Percentiles rank a stretch among this genome's conserved stretches.
Conservation (phyloP, 2,113 vertebrate genomes). For the Mungos mungo region DNA sequence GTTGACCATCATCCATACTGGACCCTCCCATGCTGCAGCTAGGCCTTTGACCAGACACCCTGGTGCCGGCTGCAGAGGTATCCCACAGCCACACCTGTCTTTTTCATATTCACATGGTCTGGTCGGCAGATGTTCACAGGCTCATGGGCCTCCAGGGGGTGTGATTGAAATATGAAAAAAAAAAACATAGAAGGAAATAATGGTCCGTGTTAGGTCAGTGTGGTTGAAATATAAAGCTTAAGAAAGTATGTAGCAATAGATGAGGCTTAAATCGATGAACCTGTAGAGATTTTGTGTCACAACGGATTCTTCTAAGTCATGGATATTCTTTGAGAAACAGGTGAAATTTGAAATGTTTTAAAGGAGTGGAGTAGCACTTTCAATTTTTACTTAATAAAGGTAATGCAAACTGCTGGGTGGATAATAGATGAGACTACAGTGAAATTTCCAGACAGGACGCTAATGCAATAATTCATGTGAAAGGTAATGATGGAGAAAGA, state of each 20-base stretch:
- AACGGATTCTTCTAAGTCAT: not conserved
- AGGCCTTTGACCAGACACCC: not conserved
- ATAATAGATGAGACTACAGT: not conserved
- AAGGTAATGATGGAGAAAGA: not conserved
- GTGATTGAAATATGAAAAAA: not conserved
- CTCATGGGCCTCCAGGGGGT: not conserved
- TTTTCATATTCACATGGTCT: not conserved
- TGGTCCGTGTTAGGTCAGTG: not conserved
- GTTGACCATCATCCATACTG: rapidly evolving
- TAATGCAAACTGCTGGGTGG: not conserved
- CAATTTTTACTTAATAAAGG: not conserved
- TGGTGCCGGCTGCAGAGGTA: rapidly evolving
- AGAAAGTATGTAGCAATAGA: not conserved
- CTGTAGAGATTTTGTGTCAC: not conserved
- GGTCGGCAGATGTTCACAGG: not conserved
- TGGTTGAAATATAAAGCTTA: not conserved
- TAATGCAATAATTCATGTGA: not conserved
- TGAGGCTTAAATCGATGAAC: not conserved
- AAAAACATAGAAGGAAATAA: not conserved
- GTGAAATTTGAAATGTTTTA: not conserved
- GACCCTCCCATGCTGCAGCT: not conserved
- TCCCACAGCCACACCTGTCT: not conserved
- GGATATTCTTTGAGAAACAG: not conserved
- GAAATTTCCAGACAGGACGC: not conserved
- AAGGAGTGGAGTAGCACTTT: not conserved